Conservation (phyloP, 2,113 vertebrate genomes). For the Meriones unguiculatus region DNA sequence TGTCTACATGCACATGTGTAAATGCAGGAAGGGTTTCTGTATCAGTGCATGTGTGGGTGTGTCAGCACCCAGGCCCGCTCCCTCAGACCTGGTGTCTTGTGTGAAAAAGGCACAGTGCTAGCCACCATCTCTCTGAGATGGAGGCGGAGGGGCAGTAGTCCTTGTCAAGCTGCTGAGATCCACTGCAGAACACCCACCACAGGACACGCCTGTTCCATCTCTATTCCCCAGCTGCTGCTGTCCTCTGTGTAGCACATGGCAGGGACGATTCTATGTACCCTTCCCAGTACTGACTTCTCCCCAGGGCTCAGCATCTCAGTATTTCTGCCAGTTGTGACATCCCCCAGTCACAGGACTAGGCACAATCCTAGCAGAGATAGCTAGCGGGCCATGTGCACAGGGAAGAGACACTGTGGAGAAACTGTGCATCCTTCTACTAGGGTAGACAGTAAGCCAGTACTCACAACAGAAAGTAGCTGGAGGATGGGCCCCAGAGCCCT, state of each 20-base stretch:
- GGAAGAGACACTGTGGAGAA: neutral
- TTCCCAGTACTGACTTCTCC: neutral
- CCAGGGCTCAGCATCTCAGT: neutral
- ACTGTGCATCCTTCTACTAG: neutral
- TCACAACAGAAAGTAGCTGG: neutral
- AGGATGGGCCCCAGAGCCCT: neutral
- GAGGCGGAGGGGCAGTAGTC: no score
- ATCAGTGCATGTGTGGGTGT: no score
- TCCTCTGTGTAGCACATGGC: neutral
- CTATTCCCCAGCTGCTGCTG: neutral
- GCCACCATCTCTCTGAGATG: neutral
- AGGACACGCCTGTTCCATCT: neutral
- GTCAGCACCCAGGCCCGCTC: neutral
- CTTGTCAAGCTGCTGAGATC: neutral
- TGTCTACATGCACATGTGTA: accelerated
- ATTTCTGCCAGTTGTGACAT: neutral
- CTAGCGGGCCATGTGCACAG: neutral
- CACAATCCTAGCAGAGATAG: neutral
- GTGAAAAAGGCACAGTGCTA: neutral
- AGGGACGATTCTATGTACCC: neutral
- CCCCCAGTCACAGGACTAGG: neutral
- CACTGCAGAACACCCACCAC: neutral
- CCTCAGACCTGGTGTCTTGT: neutral
- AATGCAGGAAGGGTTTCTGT: neutral
- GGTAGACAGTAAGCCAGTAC: neutral